Conservation (phyloP, 2,888 invertebrate genomes). For the Drosophila koepferae region DNA sequence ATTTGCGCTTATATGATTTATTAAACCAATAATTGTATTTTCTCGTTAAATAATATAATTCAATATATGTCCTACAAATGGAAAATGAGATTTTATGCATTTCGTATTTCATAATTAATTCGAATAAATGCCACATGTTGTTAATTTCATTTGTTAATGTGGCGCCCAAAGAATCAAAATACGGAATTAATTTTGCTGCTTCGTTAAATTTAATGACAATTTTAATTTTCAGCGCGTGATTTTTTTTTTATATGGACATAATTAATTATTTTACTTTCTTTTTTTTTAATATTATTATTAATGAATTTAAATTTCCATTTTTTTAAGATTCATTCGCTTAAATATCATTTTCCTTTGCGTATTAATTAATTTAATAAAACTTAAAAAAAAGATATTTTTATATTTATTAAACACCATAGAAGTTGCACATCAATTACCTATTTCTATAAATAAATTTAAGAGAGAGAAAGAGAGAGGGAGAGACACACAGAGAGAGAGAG, state of each 20-base stretch:
- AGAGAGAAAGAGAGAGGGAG: not conserved
- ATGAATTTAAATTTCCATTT: no score
- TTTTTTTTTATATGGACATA: not conserved
- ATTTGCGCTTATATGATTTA: conserved; percentile 17
- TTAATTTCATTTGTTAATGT: conserved; percentile 21
- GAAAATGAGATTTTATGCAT: conserved; percentile 4
- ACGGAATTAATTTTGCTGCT: not conserved
- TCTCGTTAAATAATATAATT: conserved; percentile 16
- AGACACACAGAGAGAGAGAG: not conserved
- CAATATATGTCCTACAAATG: conserved; percentile 1
- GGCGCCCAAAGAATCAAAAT: not conserved
- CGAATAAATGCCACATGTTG: conserved; percentile 3
- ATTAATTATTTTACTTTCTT: not conserved
- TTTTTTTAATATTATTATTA: no score
- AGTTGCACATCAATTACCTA: no score
- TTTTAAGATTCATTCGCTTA: no score
- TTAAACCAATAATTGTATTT: conserved; percentile 28
- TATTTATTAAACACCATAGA: no score
- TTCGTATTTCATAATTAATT: conserved; percentile 9
- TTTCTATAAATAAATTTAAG: no score
- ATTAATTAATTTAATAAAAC: no score
- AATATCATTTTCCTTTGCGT: no score
- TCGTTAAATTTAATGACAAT: not conserved
- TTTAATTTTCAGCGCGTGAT: not conserved
- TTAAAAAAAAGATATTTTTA: no score